Base-by-base conservation (phyloP, 2,113 vertebrate genomes). In the Tetraodon nigroviridis region DNA sequence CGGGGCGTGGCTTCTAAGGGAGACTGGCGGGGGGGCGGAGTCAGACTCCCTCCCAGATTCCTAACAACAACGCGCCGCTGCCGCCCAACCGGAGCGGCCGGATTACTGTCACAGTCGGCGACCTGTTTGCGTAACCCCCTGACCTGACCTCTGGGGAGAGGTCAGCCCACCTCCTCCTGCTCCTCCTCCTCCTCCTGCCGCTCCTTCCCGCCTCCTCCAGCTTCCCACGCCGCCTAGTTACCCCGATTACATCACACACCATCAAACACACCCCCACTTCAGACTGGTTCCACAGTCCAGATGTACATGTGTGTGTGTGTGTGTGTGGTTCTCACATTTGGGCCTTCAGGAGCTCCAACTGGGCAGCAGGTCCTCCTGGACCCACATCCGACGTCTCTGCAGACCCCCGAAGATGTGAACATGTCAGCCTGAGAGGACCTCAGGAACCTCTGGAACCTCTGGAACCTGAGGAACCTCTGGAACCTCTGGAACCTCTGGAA, bases 81-180 rank as follows among this genome's bases (percentile, higher is more conserved):
- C 40, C 56, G 59, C 76, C 15, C 44, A 47, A 5, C 46, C 5
- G 7, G 27, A 8, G 51, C 67, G 18, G 45, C 40, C 46, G 24
- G 85, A 86, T 87, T 76, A 84, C 62, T 82, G 76, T 79, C 81
- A 76, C 64, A 75, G 69, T n/a, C 66, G 24, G 15, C 45, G 70
- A 82, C 81, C 81, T 89, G 89, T 90, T 91, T 89, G 83, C 69
- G 90, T 91, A 90, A 91, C 89, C 90, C 75, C 71, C 55, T 58
- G 76, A 76, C 86, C 70, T 61, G 22, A 53, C 67, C 72, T 75
- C 79, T 17, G 18, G 50, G 42, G 58, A 55, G 78, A 65, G 86
- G 82, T 83, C 78, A 79, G 63, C 71, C 55, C 17, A 46, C 44
- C n/a, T n/a, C 59, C 52, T 16, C 5, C 51, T n/a, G 18, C 32